Evolutionary conservation across 2,888 invertebrate genomes (phyloP), one percentile per base, ranked within the genome.

Genomic region (Xestoiulus laeticollis): DNA sequence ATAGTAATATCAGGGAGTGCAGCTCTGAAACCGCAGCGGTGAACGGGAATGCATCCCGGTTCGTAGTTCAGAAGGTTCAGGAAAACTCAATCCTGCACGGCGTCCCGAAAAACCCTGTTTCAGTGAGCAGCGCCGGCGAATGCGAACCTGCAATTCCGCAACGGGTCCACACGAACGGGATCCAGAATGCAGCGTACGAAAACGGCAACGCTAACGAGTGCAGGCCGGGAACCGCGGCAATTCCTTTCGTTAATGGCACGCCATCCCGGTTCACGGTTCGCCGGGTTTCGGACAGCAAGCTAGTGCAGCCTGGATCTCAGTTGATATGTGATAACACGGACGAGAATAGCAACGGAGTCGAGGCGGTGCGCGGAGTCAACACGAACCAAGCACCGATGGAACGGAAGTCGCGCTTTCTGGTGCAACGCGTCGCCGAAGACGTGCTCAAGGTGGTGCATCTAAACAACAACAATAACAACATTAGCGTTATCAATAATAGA

Each of bases 341-440:
- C 48, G 16, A 16, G 48, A 48, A 48, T 48, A 3, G 3, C 48
- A 48, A 48, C 48, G 48, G 12, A 2, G 16, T 16, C 16, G 16
- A 16, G 2, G 48, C 48, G 48, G 48, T 48, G 48, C 8, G 16
- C 48, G 48, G 48, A 3, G 16, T 16, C 12, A 48, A 48, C 12
- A 16, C 48, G 14, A 48, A 22, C 32, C 43, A 43, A 12, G 22
- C 14, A 14, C 32, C 85, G 85, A n/a, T 14, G 26, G 86, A 86
- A 86, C 22, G 3, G 32, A n/a, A n/a, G 53, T 86, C 86, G 6
- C 48, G 86, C 8, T 86, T 86, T 30, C 48, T 59, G 30, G 86
- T 86, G 30, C 86, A 53, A 33, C 86, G 86, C 33, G 86, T 86
- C n/a, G 12, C 48, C 33, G 86, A 86, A 53, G 86, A 86, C 33